Base-by-base conservation (phyloP, 2,113 vertebrate genomes). In the Xyliphius kryptos region DNA sequence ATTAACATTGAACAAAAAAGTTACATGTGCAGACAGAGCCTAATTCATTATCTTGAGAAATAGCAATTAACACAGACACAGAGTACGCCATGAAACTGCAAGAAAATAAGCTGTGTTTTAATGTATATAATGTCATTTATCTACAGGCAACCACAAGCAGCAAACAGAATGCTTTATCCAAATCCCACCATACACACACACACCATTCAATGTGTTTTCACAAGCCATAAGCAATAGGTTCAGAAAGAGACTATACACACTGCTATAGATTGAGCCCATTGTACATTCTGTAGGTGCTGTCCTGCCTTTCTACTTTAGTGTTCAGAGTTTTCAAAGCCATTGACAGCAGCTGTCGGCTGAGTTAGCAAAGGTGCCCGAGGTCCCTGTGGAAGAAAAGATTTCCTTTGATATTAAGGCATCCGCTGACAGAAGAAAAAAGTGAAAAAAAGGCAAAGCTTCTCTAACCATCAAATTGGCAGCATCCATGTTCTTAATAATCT, bases 61-160 rank as follows among this genome's bases (percentile, higher is more conserved):
- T 46, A 40, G 46, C 65, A 74, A 64, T 68, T 63, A 65, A 52
- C 19, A 59, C 61, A 43, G 56, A 61, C 15, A 53, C 46, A 60
- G 10, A 41, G 44, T 26, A 20, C 22, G 17, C 41, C 11, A 15
- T 17, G 50, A 43, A 69, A 58, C 38, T 70, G 56, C 55, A 68
- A 41, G 15, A n/a, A 47, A 56, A 61, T 71, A 71, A 70, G 67
- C 38, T 20, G 49, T 16, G 50, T 65, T 63, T 72, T 73, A 71
- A 73, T 66, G 59, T 69, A 58, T 71, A 62, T 38, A 64, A 71
- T 72, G 66, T 59, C 61, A 70, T 72, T 46, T 71, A 69, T 69
- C 72, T 26, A 21, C 57, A 26, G 8, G 11, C 6, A 52, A 57
- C 9, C n/a, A 15, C 8, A 20, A 57, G 17, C 40, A 57, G 48